Evolutionary conservation across 2,113 vertebrate species (phyloP), one percentile per base, ranked within the genome.

Genomic region (Gulo gulo): DNA sequence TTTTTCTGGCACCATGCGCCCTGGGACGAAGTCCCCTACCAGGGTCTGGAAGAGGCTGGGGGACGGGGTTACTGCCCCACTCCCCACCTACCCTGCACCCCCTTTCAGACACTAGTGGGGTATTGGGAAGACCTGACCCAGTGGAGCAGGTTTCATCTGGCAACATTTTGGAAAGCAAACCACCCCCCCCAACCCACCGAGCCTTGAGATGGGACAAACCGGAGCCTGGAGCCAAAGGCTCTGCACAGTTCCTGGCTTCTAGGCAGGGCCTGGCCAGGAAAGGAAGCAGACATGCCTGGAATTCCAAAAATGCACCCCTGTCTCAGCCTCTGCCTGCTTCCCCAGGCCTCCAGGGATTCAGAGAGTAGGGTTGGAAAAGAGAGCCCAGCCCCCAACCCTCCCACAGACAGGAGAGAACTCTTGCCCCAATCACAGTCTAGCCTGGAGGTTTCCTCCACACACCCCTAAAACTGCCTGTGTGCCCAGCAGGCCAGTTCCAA

Each of bases 231-330:
- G 42, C 76, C 34, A 20, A 71, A 57, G 34, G 10, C 39, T 4
- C 31, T 3, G 26, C 79, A 2, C 21, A 59, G 52, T 79, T 74
- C 65, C 42, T 10, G 13, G 45, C 57, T 95, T 42, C 80, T 63
- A 61, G 65, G 59, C 85, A 3, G 69, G 83, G 57, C 55, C 4
- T 5, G 36, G 93, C 34, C 88, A 63, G 92, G 45, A 81, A 88
- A 95, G 55, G 63, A 59, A 36, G 52, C 95, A 97, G 90, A 94
- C 71, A 86, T 34, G 96, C 90, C n/a, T 94, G 97, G 97, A 98
- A 98, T 97, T 97, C 95, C 92, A 98, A 97, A 95, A 97, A 97
- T 98, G 92, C n/a, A 39, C 65, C 86, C 69, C 74, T 45, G 45
- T 93, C 85, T 91, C 78, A 24, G 92, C 92, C 95, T 89, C 91